Evolutionary conservation across 2,888 invertebrate species (phyloP).

Genomic region (Phytoseiulus persimilis): DNA sequence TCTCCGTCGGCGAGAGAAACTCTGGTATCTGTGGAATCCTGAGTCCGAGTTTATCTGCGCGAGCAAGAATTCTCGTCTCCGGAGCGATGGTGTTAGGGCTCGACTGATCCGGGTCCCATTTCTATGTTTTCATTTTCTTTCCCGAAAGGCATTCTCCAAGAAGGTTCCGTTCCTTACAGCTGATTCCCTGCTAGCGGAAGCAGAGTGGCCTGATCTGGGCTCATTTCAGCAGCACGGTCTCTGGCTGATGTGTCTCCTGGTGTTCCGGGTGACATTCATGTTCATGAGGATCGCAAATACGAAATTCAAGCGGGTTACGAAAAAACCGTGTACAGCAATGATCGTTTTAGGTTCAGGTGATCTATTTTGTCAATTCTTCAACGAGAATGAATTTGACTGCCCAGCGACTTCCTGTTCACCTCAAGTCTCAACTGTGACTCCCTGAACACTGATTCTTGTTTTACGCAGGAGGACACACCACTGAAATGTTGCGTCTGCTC

Average conservation of each 20-base stretch:
- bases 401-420: not conserved
- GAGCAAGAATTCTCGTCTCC: too few relatives aligned
- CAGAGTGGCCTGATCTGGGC: not conserved
- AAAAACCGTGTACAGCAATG: slow-evolving; percentile 26
- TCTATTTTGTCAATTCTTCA: too few relatives aligned
- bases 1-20: not conserved
- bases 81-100: too few relatives aligned
- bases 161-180: not conserved
- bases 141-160: too few relatives aligned
- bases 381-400: too few relatives aligned
- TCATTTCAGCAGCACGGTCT: not conserved
- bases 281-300: not conserved
- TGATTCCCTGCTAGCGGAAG: not conserved
- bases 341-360: slow-evolving; percentile 28
- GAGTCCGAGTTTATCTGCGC: too few relatives aligned
- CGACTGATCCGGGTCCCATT: too few relatives aligned
- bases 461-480: slow-evolving; percentile 19
- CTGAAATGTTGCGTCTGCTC: slow-evolving; percentile 26
- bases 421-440: too few relatives aligned
- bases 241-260: not conserved
- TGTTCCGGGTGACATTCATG: not conserved
- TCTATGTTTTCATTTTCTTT: too few relatives aligned
- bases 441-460: too few relatives aligned
- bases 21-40: too few relatives aligned
- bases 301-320: slow-evolving; percentile 13